These are phyloP conservation scores for Drosophila parvula DNA, from an alignment of 1,140 invertebrate genomes.

Conservation along the genomic window DNA sequence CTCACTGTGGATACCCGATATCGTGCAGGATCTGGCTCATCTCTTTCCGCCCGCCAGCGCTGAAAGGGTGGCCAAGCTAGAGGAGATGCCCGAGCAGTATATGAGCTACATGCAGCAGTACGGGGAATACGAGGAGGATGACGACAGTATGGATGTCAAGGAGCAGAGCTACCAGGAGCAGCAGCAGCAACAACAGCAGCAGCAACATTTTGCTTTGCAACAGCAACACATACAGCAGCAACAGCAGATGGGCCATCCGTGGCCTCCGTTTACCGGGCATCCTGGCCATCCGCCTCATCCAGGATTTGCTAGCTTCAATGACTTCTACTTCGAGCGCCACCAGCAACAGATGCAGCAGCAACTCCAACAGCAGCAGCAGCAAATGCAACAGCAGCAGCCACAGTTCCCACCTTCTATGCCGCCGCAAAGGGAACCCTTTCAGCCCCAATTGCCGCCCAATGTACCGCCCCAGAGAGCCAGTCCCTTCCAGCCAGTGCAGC, in stretches of 20 bases:
- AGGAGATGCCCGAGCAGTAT: slow-evolving; percentile 79
- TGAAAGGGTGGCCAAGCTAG: slow-evolving; percentile 75
- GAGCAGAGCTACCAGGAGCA: slow-evolving; percentile 74
- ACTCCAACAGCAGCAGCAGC: slow-evolving; percentile 60
- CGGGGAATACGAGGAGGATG: slow-evolving; percentile 78
- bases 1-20: slow-evolving; percentile 77
- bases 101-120: slow-evolving; percentile 81
- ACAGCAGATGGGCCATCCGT: slow-evolving; percentile 56
- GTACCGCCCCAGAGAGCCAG: slow-evolving; percentile 53
- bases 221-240: slow-evolving; percentile 66
- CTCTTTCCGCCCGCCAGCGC: slow-evolving; percentile 77
- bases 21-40: slow-evolving; percentile 75
- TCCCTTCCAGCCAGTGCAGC: slow-evolving; percentile 68
- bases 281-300: slow-evolving; percentile 58
- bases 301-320: slow-evolving; percentile 62
- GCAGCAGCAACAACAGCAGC: slow-evolving; percentile 66
- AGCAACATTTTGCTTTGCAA: slow-evolving; percentile 64
- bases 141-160: slow-evolving; percentile 73
- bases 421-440: slow-evolving; percentile 64
- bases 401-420: slow-evolving; percentile 43
- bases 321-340: slow-evolving; percentile 71
- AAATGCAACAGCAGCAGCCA: slow-evolving; percentile 33
- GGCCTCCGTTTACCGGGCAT: slow-evolving; percentile 59
- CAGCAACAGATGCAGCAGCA: slow-evolving; percentile 69
- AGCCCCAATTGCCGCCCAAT: slow-evolving; percentile 70